Percentiles rank a stretch among this genome's conserved stretches.
Evolutionary conservation across 2,113 vertebrate genomes (phyloP).

Genomic region (Cinclus mexicanus): DNA sequence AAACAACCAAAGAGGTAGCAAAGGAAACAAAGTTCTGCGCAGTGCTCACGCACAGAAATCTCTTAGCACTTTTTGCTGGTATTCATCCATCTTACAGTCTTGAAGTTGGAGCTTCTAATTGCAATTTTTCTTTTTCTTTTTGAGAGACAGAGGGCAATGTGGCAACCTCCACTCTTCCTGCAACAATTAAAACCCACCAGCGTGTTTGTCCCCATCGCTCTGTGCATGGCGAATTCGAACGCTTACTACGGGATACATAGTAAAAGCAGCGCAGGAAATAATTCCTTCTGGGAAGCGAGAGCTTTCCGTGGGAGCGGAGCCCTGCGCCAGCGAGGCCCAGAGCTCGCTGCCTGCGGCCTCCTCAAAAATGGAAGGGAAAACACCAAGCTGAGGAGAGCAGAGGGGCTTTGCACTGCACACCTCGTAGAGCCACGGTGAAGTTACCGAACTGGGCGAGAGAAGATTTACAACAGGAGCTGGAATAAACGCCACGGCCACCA

Average conservation of each 20-base stretch:
- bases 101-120: not conserved
- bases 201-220: not conserved
- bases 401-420: accelerated
- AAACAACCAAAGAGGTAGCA: not conserved
- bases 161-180: not conserved
- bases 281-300: not conserved
- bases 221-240: not conserved
- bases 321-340: accelerated
- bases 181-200: not conserved
- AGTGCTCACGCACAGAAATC: not conserved
- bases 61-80: not conserved
- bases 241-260: not conserved
- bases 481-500: not conserved
- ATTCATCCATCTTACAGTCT: not conserved
- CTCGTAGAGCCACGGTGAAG: not conserved
- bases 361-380: not conserved
- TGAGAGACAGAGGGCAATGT: not conserved
- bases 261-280: not conserved
- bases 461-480: not conserved
- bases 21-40: not conserved
- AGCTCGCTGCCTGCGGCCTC: not conserved
- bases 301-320: not conserved
- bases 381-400: accelerated
- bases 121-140: not conserved
- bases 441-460: accelerated